These are phyloP conservation scores for Dicranocentrus wangi DNA, from an alignment of 2,888 invertebrate species.

Conservation along the genomic window DNA sequence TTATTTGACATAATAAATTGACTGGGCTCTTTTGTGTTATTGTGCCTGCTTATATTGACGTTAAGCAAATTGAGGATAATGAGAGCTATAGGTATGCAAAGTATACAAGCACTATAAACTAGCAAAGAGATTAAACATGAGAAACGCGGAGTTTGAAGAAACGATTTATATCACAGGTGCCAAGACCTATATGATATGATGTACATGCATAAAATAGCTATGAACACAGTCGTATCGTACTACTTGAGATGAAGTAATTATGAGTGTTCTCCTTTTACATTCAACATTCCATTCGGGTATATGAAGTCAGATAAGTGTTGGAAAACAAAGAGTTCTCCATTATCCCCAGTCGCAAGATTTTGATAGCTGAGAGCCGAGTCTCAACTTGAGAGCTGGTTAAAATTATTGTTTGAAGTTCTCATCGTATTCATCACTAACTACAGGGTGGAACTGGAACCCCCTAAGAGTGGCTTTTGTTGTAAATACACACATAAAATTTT, in stretches of 20 bases:
- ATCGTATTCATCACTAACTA: not conserved
- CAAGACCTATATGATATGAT: constrained; percentile 12
- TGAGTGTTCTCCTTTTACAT: not conserved
- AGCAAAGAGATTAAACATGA: constrained; percentile 38
- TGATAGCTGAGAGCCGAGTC: too few relatives aligned
- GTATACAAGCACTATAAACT: too few relatives aligned
- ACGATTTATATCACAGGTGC: not conserved
- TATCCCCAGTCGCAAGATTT: too few relatives aligned
- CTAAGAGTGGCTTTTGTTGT: too few relatives aligned
- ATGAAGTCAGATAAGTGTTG: not conserved
- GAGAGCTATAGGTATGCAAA: not conserved
- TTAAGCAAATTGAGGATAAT: constrained; percentile 26
- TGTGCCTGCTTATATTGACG: constrained; percentile 8
- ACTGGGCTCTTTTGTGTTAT: constrained; percentile 27
- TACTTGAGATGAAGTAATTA: not conserved
- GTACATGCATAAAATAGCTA: constrained; percentile 9
- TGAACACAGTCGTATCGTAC: not conserved
- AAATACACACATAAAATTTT: too few relatives aligned
- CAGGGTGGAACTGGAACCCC: not conserved
- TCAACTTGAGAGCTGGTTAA: too few relatives aligned
- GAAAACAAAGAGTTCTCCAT: constrained; percentile 10
- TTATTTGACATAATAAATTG: constrained; percentile 56
- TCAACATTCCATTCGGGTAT: not conserved
- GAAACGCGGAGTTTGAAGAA: constrained; percentile 43
- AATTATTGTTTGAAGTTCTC: not conserved